Evolutionary conservation across 2,797 vertebrate species (phyloP).

Genomic region (Vultur gryphus): DNA sequence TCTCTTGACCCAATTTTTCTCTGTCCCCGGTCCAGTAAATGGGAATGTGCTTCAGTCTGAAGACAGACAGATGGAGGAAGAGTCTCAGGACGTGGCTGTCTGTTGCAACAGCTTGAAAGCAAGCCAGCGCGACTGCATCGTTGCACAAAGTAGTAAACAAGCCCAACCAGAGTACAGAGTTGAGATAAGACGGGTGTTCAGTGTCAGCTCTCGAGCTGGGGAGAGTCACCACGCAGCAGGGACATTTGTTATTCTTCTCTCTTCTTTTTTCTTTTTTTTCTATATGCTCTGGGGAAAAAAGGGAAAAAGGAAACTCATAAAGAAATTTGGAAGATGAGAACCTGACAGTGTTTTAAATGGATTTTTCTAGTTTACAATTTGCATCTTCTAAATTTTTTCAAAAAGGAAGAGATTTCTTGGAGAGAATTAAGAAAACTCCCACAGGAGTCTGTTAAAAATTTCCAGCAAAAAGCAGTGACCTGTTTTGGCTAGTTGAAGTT

Average conservation of each 20-base stretch:
- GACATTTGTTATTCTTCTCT: background rate
- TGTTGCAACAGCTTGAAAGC: conserved; percentile 1
- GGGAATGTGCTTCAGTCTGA: background rate
- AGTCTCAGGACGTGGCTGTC: background rate
- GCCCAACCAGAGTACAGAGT: background rate
- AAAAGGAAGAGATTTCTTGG: background rate
- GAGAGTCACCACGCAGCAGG: background rate
- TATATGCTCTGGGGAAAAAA: background rate
- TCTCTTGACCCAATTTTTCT: background rate
- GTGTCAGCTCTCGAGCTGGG: background rate
- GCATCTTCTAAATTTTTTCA: background rate
- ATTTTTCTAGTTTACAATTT: background rate
- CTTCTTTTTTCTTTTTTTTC: fast-evolving
- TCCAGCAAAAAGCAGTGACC: background rate
- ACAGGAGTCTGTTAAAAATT: background rate
- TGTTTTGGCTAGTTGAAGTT: background rate
- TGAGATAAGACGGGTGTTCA: background rate
- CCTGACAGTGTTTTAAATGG: background rate
- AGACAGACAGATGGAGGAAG: background rate
- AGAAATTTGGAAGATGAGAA: background rate
- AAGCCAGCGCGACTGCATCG: background rate
- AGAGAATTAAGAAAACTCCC: background rate
- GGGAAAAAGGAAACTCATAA: background rate
- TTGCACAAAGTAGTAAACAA: conserved; percentile 22
- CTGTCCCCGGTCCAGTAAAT: background rate